phyloP scores from a whole-genome alignment of 2,797 vertebrate species.

The Vultur gryphus region DNA sequence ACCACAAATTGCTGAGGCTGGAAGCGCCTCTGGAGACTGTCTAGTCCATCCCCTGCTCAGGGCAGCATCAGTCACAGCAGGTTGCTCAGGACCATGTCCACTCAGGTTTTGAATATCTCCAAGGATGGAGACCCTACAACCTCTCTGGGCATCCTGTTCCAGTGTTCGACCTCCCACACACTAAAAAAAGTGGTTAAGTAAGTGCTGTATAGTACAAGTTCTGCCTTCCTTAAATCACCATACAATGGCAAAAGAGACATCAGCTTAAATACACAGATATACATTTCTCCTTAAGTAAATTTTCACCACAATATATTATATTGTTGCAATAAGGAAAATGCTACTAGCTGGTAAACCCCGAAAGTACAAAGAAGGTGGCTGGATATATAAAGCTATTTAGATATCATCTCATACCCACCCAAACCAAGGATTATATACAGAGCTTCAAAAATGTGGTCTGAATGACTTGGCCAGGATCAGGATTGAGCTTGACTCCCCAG shows the following conservation, averaged over 20 bases:
- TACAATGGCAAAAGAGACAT: not conserved
- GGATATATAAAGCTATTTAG: not conserved
- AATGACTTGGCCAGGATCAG: not conserved
- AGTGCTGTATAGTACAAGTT: not conserved
- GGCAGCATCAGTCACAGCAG: not conserved
- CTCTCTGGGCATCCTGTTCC: not conserved
- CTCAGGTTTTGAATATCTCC: not conserved
- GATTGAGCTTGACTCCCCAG: not conserved
- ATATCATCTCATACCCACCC: not conserved
- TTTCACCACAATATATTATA: not conserved
- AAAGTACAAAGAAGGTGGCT: not conserved
- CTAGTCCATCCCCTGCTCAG: not conserved
- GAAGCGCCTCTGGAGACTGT: not conserved
- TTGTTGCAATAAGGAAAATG: not conserved
- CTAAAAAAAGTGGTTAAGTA: not conserved
- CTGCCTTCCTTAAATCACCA: not conserved
- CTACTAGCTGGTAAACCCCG: not conserved
- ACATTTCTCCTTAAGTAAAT: not conserved
- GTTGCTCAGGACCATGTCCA: not conserved
- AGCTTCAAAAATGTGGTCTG: not conserved
- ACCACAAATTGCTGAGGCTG: not conserved
- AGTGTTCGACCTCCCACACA: not conserved
- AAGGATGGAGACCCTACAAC: not conserved
- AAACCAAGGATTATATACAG: not conserved
- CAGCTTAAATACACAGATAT: not conserved